Conservation (phyloP, 2,888 invertebrate genomes). For the Metopia argyrocephala region DNA sequence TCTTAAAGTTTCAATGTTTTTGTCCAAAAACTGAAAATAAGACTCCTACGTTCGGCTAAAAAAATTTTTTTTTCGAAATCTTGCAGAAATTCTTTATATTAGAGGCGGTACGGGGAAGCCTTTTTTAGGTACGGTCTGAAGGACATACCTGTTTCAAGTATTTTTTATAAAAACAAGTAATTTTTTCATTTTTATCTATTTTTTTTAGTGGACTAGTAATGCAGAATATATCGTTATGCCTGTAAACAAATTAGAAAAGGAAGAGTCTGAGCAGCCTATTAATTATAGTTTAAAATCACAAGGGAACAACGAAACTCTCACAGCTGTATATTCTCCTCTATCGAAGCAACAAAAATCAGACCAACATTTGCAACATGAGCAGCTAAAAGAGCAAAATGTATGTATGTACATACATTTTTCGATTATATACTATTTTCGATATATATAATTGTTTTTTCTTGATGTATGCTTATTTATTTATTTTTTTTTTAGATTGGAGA, state of each 20-base stretch:
- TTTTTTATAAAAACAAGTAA: too few species aligned
- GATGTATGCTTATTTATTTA: neutral
- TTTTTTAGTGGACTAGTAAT: slow-evolving; percentile 49
- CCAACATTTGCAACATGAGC: slow-evolving; percentile 42
- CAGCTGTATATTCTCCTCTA: neutral
- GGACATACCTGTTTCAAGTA: too few species aligned
- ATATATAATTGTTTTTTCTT: neutral
- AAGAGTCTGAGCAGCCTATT: slow-evolving; percentile 38
- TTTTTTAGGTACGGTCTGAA: too few species aligned
- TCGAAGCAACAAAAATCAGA: slow-evolving; percentile 43
- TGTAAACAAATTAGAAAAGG: slow-evolving; percentile 26
- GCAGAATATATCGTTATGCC: slow-evolving; percentile 44
- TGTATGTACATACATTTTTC: neutral
- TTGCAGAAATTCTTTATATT: too few species aligned
- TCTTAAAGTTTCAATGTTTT: too few species aligned
- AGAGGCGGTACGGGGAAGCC: too few species aligned
- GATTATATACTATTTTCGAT: too few species aligned
- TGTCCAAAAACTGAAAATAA: too few species aligned
- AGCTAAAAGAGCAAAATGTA: neutral
- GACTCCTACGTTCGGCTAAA: too few species aligned
- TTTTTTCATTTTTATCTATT: neutral
- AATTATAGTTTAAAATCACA: slow-evolving; percentile 50
- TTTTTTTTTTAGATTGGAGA: neutral
- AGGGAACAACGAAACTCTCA: slow-evolving; percentile 10
- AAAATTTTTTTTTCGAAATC: too few species aligned